Base-by-base conservation (phyloP, 2,888 invertebrate genomes). In the Gastracanthus pulcherrimus region DNA sequence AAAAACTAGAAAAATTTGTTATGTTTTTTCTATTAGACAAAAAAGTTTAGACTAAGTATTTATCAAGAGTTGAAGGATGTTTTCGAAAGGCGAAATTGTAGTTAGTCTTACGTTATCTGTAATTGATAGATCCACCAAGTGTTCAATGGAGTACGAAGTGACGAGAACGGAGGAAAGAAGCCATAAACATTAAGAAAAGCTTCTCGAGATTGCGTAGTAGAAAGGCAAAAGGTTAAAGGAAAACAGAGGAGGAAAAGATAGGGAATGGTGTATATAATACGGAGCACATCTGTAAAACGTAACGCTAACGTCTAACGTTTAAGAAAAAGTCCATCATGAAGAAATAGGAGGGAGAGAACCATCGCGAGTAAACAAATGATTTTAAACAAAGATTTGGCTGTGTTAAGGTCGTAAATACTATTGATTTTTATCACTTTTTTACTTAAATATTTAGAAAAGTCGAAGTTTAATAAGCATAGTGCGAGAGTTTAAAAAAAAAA, bases 331-430 rank as follows among this genome's bases (percentile, higher is more conserved):
- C 80, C 76, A 76, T 38, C 51, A 62, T 19, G 48, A 31, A 71
- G 48, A 38, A 71, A 60, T 11, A 79, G 29, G 11, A 62, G 38
- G 36, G 36, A 55, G 55, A 77, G 67, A 82, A 81, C 75, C 83
- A 82, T 80, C 85, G 78, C 83, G 85, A 85, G 83, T 82, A 85
- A 84, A 83, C 83, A 84, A 85, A 84, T 85, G 85, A 86, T 86
- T 87, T 81, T 69, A 86, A 86, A 87, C 87, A 89, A 88, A 87
- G 87, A 88, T 88, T 88, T 88, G 89, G 88, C 89, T 89, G 88
- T 88, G 89, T 88, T 87, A 86, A 86, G 85, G 84, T 88, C 86
- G 86, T 87, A 87, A 87, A 85, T 86, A 86, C 85, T 88, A 85
- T 87, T 87, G 85, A 86, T 88, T 88, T 85, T 75, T 85, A 85